These are phyloP conservation scores for Ciona savignyi DNA, from an alignment of 23 tunicate genomes.

Conservation along the genomic window DNA sequence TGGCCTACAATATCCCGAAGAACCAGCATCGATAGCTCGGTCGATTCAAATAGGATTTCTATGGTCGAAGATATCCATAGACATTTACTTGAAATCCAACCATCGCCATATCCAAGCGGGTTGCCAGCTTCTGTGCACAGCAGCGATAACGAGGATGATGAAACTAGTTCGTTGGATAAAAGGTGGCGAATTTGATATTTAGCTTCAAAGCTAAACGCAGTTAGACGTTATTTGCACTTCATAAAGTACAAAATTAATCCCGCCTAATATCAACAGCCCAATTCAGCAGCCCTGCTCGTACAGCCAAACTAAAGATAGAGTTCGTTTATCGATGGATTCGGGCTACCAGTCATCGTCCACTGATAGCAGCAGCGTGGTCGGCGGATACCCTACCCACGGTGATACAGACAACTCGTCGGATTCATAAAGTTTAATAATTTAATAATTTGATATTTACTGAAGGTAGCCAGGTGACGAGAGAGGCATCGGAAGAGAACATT, in stretches of 20 bases:
- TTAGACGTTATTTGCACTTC: too few species aligned
- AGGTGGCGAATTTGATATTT: too few species aligned
- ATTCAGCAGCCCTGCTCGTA: not conserved
- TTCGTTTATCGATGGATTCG: conserved; percentile 17
- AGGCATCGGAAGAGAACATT: conserved; percentile 12
- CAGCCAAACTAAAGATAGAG: not conserved
- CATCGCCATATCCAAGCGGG: conserved; percentile 66
- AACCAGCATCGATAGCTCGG: not conserved
- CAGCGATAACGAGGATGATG: conserved; percentile 47
- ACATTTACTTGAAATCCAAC: conserved; percentile 47
- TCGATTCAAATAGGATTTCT: not conserved
- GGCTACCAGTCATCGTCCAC: conserved; percentile 33
- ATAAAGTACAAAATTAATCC: too few species aligned
- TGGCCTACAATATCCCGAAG: not conserved
- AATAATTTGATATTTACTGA: not conserved
- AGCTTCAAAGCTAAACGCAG: too few species aligned
- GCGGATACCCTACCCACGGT: not conserved
- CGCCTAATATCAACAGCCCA: too few species aligned
- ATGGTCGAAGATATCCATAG: conserved; percentile 24
- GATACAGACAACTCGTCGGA: not conserved
- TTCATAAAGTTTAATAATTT: not conserved
- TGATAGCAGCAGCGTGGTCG: conserved; percentile 17
- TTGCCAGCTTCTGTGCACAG: conserved; percentile 34
- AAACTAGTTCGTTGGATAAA: not conserved
- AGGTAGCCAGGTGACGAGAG: conserved; percentile 39